phyloP scores from a whole-genome alignment of 2,113 vertebrate genomes.

The Climacteris rufus region DNA sequence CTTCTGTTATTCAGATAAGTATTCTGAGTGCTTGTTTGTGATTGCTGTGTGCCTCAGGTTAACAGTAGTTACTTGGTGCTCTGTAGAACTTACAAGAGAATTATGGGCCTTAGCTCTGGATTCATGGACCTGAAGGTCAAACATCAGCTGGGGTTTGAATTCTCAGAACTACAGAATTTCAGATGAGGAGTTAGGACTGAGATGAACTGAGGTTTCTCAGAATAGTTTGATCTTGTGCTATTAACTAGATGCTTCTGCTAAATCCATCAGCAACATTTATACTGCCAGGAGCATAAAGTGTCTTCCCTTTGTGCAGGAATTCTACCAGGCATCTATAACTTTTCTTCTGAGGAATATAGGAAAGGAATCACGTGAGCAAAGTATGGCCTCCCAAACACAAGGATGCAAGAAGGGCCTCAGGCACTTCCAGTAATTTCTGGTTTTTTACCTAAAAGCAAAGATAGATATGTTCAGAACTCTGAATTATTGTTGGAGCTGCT shows the following conservation, averaged over 20 bases:
- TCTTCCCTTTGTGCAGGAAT: background rate
- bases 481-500: background rate
- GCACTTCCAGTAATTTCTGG: background rate
- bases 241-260: background rate
- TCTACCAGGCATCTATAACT: background rate
- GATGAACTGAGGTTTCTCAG: background rate
- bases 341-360: background rate
- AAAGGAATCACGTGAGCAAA: background rate
- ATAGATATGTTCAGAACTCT: accelerated
- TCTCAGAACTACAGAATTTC: background rate
- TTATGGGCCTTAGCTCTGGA: background rate
- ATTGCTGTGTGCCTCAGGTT: background rate
- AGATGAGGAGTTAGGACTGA: background rate
- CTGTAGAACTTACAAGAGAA: background rate
- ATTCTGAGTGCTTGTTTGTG: background rate
- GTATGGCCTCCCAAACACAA: background rate
- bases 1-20: background rate
- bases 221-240: background rate
- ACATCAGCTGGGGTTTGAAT: background rate
- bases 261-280: accelerated
- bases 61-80: background rate
- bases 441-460: background rate
- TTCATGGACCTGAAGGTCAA: background rate
- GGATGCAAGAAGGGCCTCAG: background rate
- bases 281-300: background rate